Evolutionary conservation across 2,797 vertebrate species (phyloP).

Genomic region (Acanthis flammea): DNA sequence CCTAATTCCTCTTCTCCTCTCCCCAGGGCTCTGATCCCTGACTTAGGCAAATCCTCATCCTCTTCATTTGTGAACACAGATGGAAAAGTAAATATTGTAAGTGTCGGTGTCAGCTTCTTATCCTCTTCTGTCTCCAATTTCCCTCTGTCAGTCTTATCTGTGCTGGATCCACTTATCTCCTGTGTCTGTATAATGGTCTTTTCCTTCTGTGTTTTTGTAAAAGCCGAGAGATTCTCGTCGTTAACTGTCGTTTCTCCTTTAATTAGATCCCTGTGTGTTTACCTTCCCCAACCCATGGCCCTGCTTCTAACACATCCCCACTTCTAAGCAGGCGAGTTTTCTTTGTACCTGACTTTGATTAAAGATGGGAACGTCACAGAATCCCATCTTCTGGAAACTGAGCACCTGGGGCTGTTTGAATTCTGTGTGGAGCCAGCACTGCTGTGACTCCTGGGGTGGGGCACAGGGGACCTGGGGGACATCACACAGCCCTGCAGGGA

Average conservation of each 20-base stretch:
- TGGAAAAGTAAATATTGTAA: constrained; percentile 40
- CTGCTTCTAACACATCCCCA: background rate
- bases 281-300: background rate
- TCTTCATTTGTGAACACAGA: constrained; percentile 13
- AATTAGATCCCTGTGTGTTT: constrained; percentile 13
- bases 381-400: background rate
- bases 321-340: constrained; percentile 17
- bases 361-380: background rate
- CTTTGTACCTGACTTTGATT: constrained; percentile 39
- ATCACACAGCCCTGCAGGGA: accelerated
- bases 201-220: background rate
- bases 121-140: constrained; percentile 49
- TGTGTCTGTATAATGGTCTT: background rate
- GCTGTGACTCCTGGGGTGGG: background rate
- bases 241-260: background rate
- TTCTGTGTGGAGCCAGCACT: background rate
- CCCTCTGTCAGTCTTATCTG: constrained; percentile 32
- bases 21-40: constrained; percentile 5
- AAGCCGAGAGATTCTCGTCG: background rate
- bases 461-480: accelerated
- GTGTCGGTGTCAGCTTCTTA: background rate
- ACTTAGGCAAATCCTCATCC: constrained; percentile 46
- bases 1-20: background rate
- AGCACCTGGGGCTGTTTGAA: background rate
- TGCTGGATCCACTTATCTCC: constrained; percentile 28